A percentile compares a stretch with the other conserved stretches of the same genome.
Evolutionary conservation across 2,888 invertebrate species (phyloP).

Genomic region (Dione juno): DNA sequence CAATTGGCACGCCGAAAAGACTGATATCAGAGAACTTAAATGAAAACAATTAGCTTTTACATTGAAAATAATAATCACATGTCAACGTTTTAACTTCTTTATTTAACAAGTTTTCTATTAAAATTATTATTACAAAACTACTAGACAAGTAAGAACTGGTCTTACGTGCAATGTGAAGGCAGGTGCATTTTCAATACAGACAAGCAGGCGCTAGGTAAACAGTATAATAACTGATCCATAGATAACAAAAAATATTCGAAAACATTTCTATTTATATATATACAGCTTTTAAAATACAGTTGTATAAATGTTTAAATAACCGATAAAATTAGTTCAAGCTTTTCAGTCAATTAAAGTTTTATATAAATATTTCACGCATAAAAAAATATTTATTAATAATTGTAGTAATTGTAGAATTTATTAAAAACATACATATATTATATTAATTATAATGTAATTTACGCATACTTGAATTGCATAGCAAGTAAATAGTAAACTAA

Average conservation of each 20-base stretch:
- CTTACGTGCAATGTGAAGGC: constrained; percentile 40
- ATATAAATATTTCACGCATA: too few relatives aligned
- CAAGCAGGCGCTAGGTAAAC: constrained; percentile 42
- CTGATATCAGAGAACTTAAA: too few relatives aligned
- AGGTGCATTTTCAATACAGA: constrained; percentile 44
- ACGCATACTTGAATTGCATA: too few relatives aligned
- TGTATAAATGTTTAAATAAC: constrained; percentile 4
- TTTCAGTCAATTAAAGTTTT: background rate
- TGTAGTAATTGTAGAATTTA: too few relatives aligned
- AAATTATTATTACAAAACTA: constrained; percentile 34
- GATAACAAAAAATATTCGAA: constrained; percentile 32
- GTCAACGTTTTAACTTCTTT: constrained; percentile 26
- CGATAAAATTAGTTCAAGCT: background rate
- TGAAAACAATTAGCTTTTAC: too few relatives aligned
- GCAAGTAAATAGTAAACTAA: too few relatives aligned
- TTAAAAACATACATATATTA: too few relatives aligned
- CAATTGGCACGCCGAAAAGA: too few relatives aligned
- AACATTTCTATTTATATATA: constrained; percentile 10
- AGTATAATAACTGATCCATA: constrained; percentile 38
- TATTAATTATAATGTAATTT: too few relatives aligned
- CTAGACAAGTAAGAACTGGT: constrained; percentile 39
- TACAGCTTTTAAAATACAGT: constrained; percentile 13
- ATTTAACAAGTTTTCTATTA: constrained; percentile 28
- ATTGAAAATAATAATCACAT: constrained; percentile 13
- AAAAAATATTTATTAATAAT: too few relatives aligned